A percentile compares a stretch with the other conserved stretches of the same genome.
Conservation (phyloP, 2,113 vertebrate species). For the Heliornis fulica region DNA sequence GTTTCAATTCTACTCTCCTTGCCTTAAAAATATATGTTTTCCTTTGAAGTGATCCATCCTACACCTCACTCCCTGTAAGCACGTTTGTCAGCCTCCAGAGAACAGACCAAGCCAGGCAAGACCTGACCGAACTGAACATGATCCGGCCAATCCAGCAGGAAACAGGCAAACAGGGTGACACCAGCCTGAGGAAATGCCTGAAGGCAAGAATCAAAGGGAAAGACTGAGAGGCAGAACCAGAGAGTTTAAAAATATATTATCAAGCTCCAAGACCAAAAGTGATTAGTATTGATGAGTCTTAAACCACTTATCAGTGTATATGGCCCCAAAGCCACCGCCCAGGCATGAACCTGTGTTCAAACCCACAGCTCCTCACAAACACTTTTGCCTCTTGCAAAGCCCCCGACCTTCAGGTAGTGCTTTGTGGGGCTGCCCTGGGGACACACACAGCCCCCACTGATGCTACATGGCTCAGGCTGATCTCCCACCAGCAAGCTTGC, state of each 20-base stretch:
- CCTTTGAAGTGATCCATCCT: neutral
- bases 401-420: neutral
- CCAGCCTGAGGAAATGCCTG: neutral
- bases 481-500: neutral
- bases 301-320: neutral
- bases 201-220: neutral
- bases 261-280: neutral
- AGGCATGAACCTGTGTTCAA: neutral
- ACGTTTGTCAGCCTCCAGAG: neutral
- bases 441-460: accelerated
- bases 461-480: neutral
- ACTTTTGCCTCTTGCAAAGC: neutral
- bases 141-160: neutral
- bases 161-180: neutral
- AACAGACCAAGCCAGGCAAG: neutral
- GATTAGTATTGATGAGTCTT: neutral
- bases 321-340: neutral
- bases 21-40: too few species aligned
- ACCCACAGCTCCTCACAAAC: neutral
- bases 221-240: neutral
- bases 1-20: neutral
- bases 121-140: too few species aligned
- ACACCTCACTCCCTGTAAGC: neutral
- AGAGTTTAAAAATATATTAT: neutral
- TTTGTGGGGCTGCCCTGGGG: neutral